Conservation (phyloP, 2,888 invertebrate species). For the Cryptus viduatorius region DNA sequence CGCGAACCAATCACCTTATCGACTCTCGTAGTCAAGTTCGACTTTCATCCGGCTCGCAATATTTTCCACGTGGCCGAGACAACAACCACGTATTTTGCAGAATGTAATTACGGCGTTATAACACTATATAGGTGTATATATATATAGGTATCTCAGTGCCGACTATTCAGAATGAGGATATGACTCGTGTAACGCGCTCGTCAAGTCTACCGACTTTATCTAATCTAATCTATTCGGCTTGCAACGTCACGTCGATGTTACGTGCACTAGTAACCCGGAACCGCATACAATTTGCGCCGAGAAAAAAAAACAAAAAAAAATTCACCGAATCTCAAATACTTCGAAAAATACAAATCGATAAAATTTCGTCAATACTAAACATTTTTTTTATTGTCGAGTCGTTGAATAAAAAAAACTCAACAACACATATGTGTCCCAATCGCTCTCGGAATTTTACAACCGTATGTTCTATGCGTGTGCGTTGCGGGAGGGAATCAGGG, state of each 20-base stretch:
- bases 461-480: constrained; percentile 6
- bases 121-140: background rate
- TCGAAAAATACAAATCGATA: background rate
- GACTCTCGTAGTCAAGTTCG: background rate
- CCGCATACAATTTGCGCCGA: background rate
- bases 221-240: constrained; percentile 34
- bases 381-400: background rate
- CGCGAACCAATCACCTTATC: background rate
- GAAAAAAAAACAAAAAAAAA: background rate
- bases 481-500: background rate
- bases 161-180: constrained; percentile 32
- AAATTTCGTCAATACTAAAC: background rate
- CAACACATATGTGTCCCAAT: constrained; percentile 9
- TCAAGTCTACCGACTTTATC: constrained; percentile 33
- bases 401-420: background rate
- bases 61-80: constrained; percentile 45
- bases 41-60: background rate
- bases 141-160: background rate
- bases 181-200: constrained; percentile 23
- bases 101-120: constrained; percentile 17
- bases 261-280: constrained; percentile 4
- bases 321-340: background rate
- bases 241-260: constrained; percentile 32
- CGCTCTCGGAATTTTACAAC: constrained; percentile 43
- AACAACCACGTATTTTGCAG: background rate